Conservation (phyloP, 2,888 invertebrate genomes). For the Plutella xylostella region DNA sequence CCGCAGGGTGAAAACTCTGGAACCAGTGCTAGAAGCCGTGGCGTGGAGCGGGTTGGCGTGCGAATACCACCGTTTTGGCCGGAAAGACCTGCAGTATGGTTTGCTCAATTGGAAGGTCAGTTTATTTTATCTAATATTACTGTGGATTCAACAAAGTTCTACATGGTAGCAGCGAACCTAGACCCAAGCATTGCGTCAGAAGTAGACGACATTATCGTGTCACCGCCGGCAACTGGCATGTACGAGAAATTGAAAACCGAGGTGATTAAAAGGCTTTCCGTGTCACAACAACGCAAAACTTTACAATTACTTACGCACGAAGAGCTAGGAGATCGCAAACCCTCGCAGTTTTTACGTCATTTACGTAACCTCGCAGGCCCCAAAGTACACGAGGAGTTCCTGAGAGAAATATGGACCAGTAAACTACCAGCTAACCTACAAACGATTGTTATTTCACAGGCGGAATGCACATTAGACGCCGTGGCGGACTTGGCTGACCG, state of each 20-base stretch:
- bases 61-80: conserved; percentile 13
- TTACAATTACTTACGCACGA: conserved; percentile 9
- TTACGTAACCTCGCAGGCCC: background rate
- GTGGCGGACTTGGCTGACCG: background rate
- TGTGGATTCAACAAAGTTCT: conserved; percentile 11
- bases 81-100: conserved; percentile 13
- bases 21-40: too few relatives aligned
- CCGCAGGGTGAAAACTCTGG: too few relatives aligned
- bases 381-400: background rate
- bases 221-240: conserved; percentile 8
- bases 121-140: conserved; percentile 10
- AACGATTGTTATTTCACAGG: background rate
- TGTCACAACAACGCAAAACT: conserved; percentile 4
- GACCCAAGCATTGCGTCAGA: conserved; percentile 10
- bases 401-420: background rate
- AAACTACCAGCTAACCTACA: background rate
- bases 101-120: conserved; percentile 13
- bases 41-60: conserved; percentile 6
- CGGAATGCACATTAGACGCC: background rate
- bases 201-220: conserved; percentile 14
- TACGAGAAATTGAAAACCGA: conserved; percentile 4
- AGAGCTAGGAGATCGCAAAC: conserved; percentile 12
- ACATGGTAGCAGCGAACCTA: conserved; percentile 10
- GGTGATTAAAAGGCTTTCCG: conserved; percentile 9
- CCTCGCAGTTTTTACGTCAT: conserved; percentile 4